Percentiles rank a stretch among this genome's conserved stretches.
Evolutionary conservation across 2,797 vertebrate genomes (phyloP).

Genomic region (Cetoscarus ocellatus): DNA sequence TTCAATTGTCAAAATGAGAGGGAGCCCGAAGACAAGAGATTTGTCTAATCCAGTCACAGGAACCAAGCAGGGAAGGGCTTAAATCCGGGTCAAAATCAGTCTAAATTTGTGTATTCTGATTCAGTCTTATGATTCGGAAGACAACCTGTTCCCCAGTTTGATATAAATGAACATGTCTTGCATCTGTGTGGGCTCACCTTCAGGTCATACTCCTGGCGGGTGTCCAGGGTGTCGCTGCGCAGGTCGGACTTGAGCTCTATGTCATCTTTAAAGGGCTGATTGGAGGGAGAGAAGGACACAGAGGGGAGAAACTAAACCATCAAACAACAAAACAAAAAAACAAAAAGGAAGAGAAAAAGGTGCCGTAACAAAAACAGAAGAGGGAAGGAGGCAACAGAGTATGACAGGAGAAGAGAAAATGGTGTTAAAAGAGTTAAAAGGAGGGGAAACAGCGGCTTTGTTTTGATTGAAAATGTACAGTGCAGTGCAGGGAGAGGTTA

Average conservation of each 20-base stretch:
- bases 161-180: slow-evolving; percentile 6
- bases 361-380: slow-evolving; percentile 61
- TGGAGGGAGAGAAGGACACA: slow-evolving; percentile 84
- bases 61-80: too few species aligned
- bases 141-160: neutral
- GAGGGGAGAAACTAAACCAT: slow-evolving; percentile 89
- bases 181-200: slow-evolving; percentile 88
- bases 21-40: too few species aligned
- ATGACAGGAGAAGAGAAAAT: slow-evolving; percentile 70
- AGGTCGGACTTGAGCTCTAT: slow-evolving; percentile 96
- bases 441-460: slow-evolving; percentile 50
- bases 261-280: slow-evolving; percentile 96
- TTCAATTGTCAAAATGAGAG: too few species aligned
- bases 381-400: slow-evolving; percentile 68
- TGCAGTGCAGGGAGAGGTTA: slow-evolving; percentile 51
- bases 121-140: neutral
- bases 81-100: too few species aligned
- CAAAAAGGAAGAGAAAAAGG: slow-evolving; percentile 55
- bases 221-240: slow-evolving; percentile 92
- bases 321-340: slow-evolving; percentile 76
- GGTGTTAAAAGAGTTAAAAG: slow-evolving; percentile 72
- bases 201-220: slow-evolving; percentile 95
- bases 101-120: too few species aligned
- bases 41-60: too few species aligned
- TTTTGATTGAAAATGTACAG: slow-evolving; percentile 53